These are phyloP conservation scores for Lasiurus borealis DNA, from an alignment of 2,113 vertebrate genomes.

Conservation along the genomic window DNA sequence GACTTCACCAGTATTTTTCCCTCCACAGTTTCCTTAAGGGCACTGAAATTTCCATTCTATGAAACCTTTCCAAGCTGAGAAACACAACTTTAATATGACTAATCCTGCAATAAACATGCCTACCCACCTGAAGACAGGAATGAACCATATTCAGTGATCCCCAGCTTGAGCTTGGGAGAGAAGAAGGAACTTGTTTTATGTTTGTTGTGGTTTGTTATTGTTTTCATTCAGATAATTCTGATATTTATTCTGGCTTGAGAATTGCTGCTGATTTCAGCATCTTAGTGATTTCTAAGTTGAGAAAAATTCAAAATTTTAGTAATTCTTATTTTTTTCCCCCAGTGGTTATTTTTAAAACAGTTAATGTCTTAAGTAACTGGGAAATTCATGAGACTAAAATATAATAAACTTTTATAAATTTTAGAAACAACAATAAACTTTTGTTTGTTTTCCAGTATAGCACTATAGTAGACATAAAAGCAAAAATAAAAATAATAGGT, in stretches of 20 bases:
- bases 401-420: neutral
- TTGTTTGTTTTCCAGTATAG: neutral
- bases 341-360: neutral
- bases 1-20: neutral
- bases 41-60: neutral
- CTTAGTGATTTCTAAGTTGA: neutral
- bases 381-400: conserved; percentile 3
- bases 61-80: neutral
- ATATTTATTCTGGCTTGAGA: neutral
- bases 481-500: neutral
- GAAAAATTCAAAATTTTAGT: neutral
- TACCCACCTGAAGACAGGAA: neutral
- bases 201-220: neutral
- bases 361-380: neutral
- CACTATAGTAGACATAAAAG: neutral
- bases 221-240: neutral
- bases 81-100: neutral
- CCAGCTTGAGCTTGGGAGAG: accelerated
- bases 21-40: neutral
- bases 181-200: neutral
- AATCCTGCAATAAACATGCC: neutral
- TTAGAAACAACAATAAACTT: neutral
- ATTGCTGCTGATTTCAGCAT: neutral
- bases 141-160: accelerated
- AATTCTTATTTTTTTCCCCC: neutral